These are phyloP conservation scores for Tragelaphus scriptus DNA, from an alignment of 2,113 vertebrate genomes.

Conservation along the genomic window DNA sequence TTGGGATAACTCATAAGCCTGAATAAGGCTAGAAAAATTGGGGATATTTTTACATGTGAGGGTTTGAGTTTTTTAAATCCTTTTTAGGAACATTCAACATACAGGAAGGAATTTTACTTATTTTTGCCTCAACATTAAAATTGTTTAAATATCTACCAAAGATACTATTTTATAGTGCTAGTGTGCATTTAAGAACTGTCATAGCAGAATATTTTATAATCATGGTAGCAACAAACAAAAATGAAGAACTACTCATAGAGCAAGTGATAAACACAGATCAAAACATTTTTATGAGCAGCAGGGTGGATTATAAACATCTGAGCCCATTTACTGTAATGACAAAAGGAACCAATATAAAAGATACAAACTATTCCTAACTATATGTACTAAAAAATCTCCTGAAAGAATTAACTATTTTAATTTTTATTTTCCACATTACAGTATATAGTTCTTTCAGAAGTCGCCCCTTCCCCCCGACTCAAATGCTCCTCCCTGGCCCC, in stretches of 20 bases:
- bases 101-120: background rate
- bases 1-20: background rate
- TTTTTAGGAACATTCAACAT: background rate
- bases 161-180: background rate
- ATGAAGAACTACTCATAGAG: background rate
- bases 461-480: background rate
- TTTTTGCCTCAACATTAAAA: slow-evolving; percentile 27
- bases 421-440: background rate
- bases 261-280: background rate
- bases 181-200: background rate
- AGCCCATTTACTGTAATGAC: slow-evolving; percentile 9
- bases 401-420: background rate
- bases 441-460: background rate
- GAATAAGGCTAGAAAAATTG: background rate
- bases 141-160: background rate
- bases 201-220: background rate
- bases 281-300: background rate
- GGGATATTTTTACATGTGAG: background rate
- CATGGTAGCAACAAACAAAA: background rate
- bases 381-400: slow-evolving; percentile 10
- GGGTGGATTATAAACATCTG: background rate
- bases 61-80: background rate
- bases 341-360: slow-evolving; percentile 31
- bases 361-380: slow-evolving; percentile 30
- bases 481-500: fast-evolving